Evolutionary conservation across 37 sponge, comb jelly and placozoan genomes (phyloP).

Genomic region (Aplysina aerophoba): DNA sequence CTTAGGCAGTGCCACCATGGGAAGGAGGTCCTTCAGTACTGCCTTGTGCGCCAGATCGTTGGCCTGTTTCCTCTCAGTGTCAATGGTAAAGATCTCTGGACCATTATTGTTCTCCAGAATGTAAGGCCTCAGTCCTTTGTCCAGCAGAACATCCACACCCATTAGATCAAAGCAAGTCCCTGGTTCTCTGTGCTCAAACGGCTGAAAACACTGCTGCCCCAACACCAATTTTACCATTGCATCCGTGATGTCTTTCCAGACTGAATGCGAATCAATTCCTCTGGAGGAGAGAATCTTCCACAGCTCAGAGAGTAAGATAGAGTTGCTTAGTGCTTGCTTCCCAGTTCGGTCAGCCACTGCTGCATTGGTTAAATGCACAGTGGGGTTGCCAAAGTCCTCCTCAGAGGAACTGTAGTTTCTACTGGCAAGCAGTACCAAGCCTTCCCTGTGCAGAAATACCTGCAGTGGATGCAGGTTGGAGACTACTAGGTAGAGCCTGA

Average conservation of each 20-base stretch:
- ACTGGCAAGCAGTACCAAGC: slow-evolving; percentile 84
- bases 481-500: slow-evolving; percentile 81
- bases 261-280: slow-evolving; percentile 29
- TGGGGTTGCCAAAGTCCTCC: slow-evolving; percentile 34
- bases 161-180: slow-evolving; percentile 91
- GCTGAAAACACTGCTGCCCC: slow-evolving; percentile 72
- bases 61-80: slow-evolving; percentile 67
- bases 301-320: slow-evolving; percentile 77
- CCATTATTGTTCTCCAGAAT: slow-evolving; percentile 87
- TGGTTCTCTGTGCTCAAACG: slow-evolving; percentile 48
- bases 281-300: slow-evolving; percentile 54
- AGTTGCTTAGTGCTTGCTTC: slow-evolving; percentile 56
- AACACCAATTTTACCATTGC: slow-evolving; percentile 73
- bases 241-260: slow-evolving; percentile 63
- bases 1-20: slow-evolving; percentile 52
- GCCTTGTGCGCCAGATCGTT: slow-evolving; percentile 90
- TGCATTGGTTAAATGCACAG: slow-evolving; percentile 86
- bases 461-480: slow-evolving; percentile 78
- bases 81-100: slow-evolving; percentile 79
- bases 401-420: slow-evolving; percentile 65
- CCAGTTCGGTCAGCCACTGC: slow-evolving; percentile 84
- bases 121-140: slow-evolving; percentile 49
- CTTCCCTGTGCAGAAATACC: slow-evolving; percentile 82
- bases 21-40: slow-evolving; percentile 77
- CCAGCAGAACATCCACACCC: slow-evolving; percentile 84